Conservation (phyloP, 2,113 vertebrate species). For the Fregetta grallaria region DNA sequence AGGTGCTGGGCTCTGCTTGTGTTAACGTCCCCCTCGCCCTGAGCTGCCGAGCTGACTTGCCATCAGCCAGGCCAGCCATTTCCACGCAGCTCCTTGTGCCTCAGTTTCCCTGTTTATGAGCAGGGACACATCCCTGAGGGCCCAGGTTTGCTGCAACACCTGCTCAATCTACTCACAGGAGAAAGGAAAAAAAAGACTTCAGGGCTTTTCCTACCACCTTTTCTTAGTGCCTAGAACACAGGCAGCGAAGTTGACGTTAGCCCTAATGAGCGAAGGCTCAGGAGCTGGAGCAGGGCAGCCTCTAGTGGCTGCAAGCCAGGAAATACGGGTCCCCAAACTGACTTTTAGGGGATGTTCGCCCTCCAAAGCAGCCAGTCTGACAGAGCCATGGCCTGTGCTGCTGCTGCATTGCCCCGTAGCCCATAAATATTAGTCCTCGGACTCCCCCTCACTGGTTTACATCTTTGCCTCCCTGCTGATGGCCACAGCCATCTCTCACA, state of each 20-base stretch:
- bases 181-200: not conserved
- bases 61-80: no score
- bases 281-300: conserved; percentile 52
- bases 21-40: accelerated
- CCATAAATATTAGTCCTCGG: not conserved
- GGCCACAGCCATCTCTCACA: not conserved
- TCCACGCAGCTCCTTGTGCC: not conserved
- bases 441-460: not conserved
- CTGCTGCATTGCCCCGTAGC: not conserved
- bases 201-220: not conserved
- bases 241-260: not conserved
- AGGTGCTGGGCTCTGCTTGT: not conserved
- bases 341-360: not conserved
- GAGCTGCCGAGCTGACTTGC: not conserved
- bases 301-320: conserved; percentile 48
- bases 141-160: not conserved
- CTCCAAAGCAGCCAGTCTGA: not conserved
- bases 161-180: not conserved
- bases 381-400: not conserved
- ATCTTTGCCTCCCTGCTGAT: not conserved
- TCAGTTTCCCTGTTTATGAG: not conserved
- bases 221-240: no score
- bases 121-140: not conserved
- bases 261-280: not conserved
- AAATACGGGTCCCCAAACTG: not conserved